Base-by-base conservation (phyloP, 1,140 invertebrate species). In the Octopus bimaculoides region DNA sequence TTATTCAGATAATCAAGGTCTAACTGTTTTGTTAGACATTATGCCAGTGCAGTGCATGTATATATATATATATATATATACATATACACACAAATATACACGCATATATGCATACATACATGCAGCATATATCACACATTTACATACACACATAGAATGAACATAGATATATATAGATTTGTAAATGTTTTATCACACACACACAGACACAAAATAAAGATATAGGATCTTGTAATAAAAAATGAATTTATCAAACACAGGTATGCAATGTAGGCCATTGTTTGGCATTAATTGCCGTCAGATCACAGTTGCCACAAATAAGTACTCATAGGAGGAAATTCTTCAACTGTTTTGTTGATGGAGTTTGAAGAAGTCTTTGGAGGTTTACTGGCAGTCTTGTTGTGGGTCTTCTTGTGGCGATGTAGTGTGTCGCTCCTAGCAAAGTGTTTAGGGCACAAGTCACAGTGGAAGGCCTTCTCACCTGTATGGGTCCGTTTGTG, bases 391-490 rank as follows among this genome's bases (percentile, higher is more conserved):
- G 56, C 17, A n/a, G 66, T 71, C 66, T 71, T 71, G 26, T 77
- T 82, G 71, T 82, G 78, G 3, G 75, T 81, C 10, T 79, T 26
- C 56, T 78, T 77, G 75, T 86, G 85, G 10, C 61, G 78, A 73
- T 75, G 80, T 5, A 83, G 74, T 53, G 82, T 79, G n/a, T 61
- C 75, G 52, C 79, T 80, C 41, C 80, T 82, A 41, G 96, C 95
- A 88, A 96, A 97, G 1, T 95, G 95, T 88, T 97, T 97, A 79
- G 94, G 95, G 89, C 96, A 97, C 73, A 94, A 94, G 91, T 96
- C 95, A 88, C 96, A 97, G 54, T 93, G 93, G 85, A 95, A 97
- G 14, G 95, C 95, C 88, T 96, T 95, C 89, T 96, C 95, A 0
- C 96, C 95, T 4, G 95, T 95, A 84, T 92, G 95, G 20, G 83